These are phyloP conservation scores for Dasypogon diadema DNA, from an alignment of 2,888 invertebrate genomes.

Conservation along the genomic window DNA sequence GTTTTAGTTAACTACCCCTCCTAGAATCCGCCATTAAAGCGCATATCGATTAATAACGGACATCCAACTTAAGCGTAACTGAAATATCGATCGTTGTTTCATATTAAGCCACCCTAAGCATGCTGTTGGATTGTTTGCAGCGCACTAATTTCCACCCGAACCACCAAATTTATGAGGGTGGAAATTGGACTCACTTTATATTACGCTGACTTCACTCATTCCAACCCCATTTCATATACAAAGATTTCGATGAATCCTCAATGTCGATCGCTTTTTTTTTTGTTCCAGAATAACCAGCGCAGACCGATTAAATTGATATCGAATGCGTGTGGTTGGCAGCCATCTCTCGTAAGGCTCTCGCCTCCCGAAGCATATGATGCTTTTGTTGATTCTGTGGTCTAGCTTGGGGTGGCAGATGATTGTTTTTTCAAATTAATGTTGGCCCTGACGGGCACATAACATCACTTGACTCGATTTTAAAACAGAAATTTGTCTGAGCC, in stretches of 20 bases:
- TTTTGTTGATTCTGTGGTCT: not conserved
- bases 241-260: too few relatives aligned
- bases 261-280: not conserved
- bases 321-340: not conserved
- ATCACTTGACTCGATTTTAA: constrained; percentile 8
- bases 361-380: not conserved
- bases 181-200: not conserved
- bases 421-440: not conserved
- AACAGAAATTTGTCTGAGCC: not conserved
- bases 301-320: not conserved
- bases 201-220: not conserved
- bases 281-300: not conserved
- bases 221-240: not conserved
- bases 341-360: not conserved
- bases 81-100: constrained; percentile 6
- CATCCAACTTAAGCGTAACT: not conserved
- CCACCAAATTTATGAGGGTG: not conserved
- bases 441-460: not conserved
- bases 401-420: not conserved
- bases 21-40: not conserved
- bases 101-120: not conserved
- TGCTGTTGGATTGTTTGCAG: not conserved
- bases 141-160: not conserved
- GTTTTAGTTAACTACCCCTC: not conserved
- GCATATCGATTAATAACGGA: constrained; percentile 7